Base-by-base conservation (phyloP, 2,888 invertebrate species). In the Synergus gifuensis region DNA sequence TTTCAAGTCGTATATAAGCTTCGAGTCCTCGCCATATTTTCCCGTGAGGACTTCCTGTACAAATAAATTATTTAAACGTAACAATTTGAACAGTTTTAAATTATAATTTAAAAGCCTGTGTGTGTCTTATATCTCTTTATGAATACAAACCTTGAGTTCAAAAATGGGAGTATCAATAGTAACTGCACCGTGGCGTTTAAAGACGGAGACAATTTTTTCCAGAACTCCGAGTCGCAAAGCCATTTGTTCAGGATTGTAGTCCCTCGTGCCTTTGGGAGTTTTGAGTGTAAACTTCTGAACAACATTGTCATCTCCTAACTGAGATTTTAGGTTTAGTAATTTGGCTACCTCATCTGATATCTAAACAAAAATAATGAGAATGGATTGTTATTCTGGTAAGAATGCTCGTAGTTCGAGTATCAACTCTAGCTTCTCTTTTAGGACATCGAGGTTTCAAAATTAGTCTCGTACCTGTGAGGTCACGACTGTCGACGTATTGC, bases 1-100 rank as follows among this genome's bases (percentile, higher is more conserved):
- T 91, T 98, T 98, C 66, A 99, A 93, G 92, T 99, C 99, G 92
- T 99, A 99, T 81, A 99, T 99, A 12, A 99, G 93, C 92, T 99
- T 99, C 0, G 99, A 98, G 92, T 99, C 99, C 93, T 99, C 99
- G 0, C 99, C 99, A 93, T 99, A 99, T 93, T 99, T 99, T 69
- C 99, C 99, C 28, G 98, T 98, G 76, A 99, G 93, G 4, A 99
- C 98, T 93, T 99, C 98, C 97, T 98, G 91, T 12, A 90, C 79
- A 66, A 66, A 12, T 40, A n/a, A 77, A 22, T 9, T 40, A 77
- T 77, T 44, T 54, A 14, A 49, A 36, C 18, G 3, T 7, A 66
- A 78, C 2, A 79, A 76, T 60, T 76, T 46, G 11, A 42, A 36
- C 36, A 5, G 5, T 36, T 36, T 36, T 36, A 36, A 36, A 36